A percentile compares a stretch with the other conserved stretches of the same genome.
Conservation (phyloP, 2,113 vertebrate genomes). For the Suricata suricatta region DNA sequence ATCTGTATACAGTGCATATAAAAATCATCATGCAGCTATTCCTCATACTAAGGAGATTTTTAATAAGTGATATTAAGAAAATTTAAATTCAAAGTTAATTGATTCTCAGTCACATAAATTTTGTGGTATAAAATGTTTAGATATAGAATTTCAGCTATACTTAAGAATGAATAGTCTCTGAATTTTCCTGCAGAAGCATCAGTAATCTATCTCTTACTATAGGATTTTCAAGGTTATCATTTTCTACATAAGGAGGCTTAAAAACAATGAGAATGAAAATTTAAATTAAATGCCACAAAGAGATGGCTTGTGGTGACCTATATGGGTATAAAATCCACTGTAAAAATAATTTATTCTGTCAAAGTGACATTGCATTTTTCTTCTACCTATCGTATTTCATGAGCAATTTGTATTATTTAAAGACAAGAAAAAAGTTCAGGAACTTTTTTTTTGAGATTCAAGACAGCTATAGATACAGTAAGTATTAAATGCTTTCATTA, state of each 20-base stretch:
- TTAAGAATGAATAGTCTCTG: neutral
- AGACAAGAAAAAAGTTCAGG: neutral
- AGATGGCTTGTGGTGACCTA: neutral
- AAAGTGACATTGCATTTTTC: neutral
- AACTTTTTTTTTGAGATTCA: neutral
- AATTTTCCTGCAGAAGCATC: neutral
- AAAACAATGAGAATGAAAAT: slow-evolving; percentile 4
- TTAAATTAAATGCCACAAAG: neutral
- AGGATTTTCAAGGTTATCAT: neutral
- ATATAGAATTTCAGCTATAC: neutral
- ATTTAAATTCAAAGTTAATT: slow-evolving; percentile 2
- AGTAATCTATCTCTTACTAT: neutral
- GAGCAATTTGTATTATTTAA: neutral
- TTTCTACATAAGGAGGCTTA: slow-evolving; percentile 29
- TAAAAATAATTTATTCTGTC: slow-evolving; percentile 28
- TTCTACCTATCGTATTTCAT: neutral
- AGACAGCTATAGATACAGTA: neutral
- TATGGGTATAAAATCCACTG: neutral
- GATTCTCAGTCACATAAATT: neutral
- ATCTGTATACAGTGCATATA: neutral
- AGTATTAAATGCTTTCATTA: too few relatives aligned
- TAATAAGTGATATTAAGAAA: neutral
- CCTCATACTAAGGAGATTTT: neutral
- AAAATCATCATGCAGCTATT: neutral
- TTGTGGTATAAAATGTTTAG: neutral